A percentile compares a stretch with the other conserved stretches of the same genome.
These are phyloP conservation scores for Cheilosia variabilis DNA, from an alignment of 2,888 invertebrate species.

Conservation along the genomic window DNA sequence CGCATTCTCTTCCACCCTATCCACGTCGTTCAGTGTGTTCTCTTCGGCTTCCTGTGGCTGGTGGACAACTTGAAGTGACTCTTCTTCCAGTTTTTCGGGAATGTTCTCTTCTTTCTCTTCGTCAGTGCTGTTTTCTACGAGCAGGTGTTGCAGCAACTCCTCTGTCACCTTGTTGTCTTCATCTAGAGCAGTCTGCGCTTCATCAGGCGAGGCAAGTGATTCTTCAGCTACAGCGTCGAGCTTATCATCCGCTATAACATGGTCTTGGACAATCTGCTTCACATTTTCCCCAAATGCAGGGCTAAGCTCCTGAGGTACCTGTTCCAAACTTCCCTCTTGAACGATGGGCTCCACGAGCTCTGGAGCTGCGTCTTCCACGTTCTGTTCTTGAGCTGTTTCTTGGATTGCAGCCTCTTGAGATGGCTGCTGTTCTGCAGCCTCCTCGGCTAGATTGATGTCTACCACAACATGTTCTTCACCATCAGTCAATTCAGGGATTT, in stretches of 20 bases:
- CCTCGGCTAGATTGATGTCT: not conserved
- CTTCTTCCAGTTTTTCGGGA: not conserved
- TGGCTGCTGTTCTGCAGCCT: conserved; percentile 12
- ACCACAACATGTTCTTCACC: not conserved
- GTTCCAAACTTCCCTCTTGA: not conserved
- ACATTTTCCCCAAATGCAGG: not conserved
- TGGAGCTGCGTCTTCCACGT: not conserved
- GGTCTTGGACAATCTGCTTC: not conserved
- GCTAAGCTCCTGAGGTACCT: conserved; percentile 5
- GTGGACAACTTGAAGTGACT: not conserved
- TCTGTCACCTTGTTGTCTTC: not conserved
- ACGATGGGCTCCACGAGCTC: not conserved
- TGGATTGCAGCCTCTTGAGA: conserved; percentile 1
- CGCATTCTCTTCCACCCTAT: not conserved
- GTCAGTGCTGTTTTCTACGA: not conserved
- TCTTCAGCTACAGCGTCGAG: not conserved
- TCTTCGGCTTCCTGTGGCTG: conserved; percentile 8
- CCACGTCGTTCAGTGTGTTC: conserved; percentile 1
- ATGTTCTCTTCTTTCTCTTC: not conserved
- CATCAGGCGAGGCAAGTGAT: not conserved
- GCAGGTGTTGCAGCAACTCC: not conserved
- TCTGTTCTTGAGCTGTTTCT: not conserved
- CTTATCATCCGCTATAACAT: not conserved
- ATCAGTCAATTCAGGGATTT: not conserved
- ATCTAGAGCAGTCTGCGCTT: not conserved